A percentile compares a stretch with the other conserved stretches of the same genome.
Evolutionary conservation across 2,113 vertebrate species (phyloP).

Genomic region (Antidorcas marsupialis): DNA sequence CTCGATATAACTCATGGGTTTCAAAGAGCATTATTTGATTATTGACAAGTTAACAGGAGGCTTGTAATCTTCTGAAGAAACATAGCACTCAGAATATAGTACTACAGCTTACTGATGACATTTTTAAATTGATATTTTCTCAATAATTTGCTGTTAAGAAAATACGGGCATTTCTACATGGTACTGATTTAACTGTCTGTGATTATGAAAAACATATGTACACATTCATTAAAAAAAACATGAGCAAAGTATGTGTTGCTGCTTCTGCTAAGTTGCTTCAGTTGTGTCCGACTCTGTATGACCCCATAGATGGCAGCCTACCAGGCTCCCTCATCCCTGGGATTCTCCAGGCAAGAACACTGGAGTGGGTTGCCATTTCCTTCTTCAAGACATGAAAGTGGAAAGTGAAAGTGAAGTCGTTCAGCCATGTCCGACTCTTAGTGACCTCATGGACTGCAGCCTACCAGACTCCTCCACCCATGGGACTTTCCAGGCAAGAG

Average conservation of each 20-base stretch:
- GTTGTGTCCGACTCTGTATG: too few relatives aligned
- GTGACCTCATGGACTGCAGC: too few relatives aligned
- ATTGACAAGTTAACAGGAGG: not conserved
- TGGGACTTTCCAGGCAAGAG: too few relatives aligned
- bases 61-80: not conserved
- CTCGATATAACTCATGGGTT: not conserved
- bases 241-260: too few relatives aligned
- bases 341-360: too few relatives aligned
- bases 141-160: not conserved
- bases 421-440: too few relatives aligned
- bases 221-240: not conserved
- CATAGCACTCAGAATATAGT: not conserved
- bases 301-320: rapidly evolving
- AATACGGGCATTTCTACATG: not conserved
- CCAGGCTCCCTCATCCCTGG: too few relatives aligned
- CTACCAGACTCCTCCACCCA: rapidly evolving
- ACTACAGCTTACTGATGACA: not conserved
- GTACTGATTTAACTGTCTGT: not conserved
- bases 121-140: not conserved
- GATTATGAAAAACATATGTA: not conserved
- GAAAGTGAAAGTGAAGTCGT: too few relatives aligned
- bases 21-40: not conserved
- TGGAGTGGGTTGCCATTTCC: too few relatives aligned
- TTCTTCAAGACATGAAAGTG: too few relatives aligned
- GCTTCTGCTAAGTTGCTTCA: too few relatives aligned